Evolutionary conservation across 2,888 invertebrate genomes (phyloP).

Genomic region (Hylaea fasciaria): DNA sequence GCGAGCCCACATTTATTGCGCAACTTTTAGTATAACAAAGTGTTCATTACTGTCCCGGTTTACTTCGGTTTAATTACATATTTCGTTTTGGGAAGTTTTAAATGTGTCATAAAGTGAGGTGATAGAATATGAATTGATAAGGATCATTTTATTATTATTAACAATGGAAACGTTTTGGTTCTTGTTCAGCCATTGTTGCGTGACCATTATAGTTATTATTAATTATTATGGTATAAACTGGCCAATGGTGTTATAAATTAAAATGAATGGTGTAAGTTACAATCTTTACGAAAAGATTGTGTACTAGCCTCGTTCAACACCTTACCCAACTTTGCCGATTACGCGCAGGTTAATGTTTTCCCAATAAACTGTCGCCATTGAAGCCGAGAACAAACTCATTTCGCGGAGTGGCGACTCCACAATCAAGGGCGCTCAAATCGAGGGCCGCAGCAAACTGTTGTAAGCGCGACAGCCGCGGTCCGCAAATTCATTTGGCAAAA

Average conservation of each 20-base stretch:
- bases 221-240: no score
- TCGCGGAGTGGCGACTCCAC: conserved; percentile 12
- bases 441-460: conserved; percentile 24
- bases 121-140: background rate
- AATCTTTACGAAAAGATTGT: background rate
- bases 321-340: background rate
- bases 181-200: no score
- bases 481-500: conserved; percentile 27
- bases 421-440: conserved; percentile 24
- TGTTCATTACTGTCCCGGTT: conserved; percentile 6
- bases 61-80: conserved; percentile 5
- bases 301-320: background rate
- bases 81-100: conserved; percentile 1
- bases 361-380: conserved; percentile 14
- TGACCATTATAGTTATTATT: no score
- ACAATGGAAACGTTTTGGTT: background rate
- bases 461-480: conserved; percentile 13
- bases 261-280: no score
- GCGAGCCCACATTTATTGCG: background rate
- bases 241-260: no score
- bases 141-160: background rate
- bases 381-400: conserved; percentile 20
- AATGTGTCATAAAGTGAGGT: background rate
- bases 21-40: conserved; percentile 8
- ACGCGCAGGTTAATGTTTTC: conserved; percentile 7